Percentiles rank a stretch among this genome's conserved stretches.
Evolutionary conservation across 2,113 vertebrate genomes (phyloP).

Genomic region (Gobius niger): DNA sequence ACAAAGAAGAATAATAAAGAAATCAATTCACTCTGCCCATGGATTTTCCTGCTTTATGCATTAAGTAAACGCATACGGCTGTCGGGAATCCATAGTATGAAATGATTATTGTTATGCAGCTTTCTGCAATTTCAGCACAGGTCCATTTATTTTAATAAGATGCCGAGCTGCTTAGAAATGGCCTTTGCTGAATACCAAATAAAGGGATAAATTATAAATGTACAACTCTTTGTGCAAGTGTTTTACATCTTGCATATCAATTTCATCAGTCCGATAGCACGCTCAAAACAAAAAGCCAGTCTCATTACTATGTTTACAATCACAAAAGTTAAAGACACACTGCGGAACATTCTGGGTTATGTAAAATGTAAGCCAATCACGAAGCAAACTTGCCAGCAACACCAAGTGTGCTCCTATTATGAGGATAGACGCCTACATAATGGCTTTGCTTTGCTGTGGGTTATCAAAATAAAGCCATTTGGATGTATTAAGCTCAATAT

Average conservation of each 20-base stretch:
- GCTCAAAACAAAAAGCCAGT: background rate
- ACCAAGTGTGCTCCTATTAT: too few species aligned
- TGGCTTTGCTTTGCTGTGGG: too few species aligned
- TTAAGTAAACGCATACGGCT: background rate
- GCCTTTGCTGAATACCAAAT: constrained; percentile 1
- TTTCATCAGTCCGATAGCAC: background rate
- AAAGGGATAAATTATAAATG: background rate
- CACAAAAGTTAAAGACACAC: too few species aligned
- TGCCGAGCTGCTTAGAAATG: background rate
- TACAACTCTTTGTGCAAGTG: background rate
- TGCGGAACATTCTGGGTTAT: too few species aligned
- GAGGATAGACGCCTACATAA: too few species aligned
- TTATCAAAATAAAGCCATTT: too few species aligned
- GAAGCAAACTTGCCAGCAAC: too few species aligned
- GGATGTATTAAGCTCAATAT: too few species aligned
- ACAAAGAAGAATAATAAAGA: too few species aligned
- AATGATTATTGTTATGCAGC: background rate
- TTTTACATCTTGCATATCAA: background rate
- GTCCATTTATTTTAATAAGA: background rate
- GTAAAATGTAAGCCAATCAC: too few species aligned
- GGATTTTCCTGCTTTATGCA: background rate
- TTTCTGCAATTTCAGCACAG: background rate
- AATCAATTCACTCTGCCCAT: too few species aligned
- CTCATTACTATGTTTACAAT: too few species aligned
- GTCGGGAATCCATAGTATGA: background rate